Evolutionary conservation across 2,113 vertebrate species (phyloP), one percentile per base, ranked within the genome.

Genomic region (Gadus macrocephalus): DNA sequence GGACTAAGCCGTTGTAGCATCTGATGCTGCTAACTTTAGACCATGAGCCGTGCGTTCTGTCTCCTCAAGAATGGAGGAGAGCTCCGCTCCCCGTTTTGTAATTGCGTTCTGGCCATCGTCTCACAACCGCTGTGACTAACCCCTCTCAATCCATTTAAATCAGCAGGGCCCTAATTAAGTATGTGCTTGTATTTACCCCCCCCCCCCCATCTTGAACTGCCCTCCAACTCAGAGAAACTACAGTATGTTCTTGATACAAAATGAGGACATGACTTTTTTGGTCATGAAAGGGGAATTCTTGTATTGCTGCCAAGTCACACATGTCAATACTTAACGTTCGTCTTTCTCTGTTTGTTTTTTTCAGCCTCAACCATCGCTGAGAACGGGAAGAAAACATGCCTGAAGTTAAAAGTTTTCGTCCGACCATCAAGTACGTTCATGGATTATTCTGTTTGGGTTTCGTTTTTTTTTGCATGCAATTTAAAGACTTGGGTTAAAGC

Each of bases 361-460:
- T 14, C 89, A 99, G 97, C 97, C 70, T 98, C 97, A 86, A 96
- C 94, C 0, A 94, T 99, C 59, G 94, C 95, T 64, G 95, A 97
- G 86, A 96, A 95, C 3, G 96, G 96, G 88, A 96, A 92, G 81
- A 95, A 93, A 87, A 95, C 95, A 76, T 99, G 97, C 88, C 91
- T 99, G 91, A 99, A 98, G 90, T 96, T 99, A 80, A 98, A 95
- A 90, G 97, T 99, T 85, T 98, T 95, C 82, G 97, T 99, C 84
- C 94, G 97, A 88, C 95, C 95, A 89, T 92, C 96, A 94, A 98
- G 97, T 99, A 94, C 96, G 97, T 96, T 73, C 12, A 49, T 49
- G 42, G 42, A 49, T 49, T 49, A 49, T 49, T 49, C 42, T 49
- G 42, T 49, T 49, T 49, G 42, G 42, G 42, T 49, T 49, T 49